Conservation (phyloP, 2,797 vertebrate genomes). For the Gobio occitaniae region DNA sequence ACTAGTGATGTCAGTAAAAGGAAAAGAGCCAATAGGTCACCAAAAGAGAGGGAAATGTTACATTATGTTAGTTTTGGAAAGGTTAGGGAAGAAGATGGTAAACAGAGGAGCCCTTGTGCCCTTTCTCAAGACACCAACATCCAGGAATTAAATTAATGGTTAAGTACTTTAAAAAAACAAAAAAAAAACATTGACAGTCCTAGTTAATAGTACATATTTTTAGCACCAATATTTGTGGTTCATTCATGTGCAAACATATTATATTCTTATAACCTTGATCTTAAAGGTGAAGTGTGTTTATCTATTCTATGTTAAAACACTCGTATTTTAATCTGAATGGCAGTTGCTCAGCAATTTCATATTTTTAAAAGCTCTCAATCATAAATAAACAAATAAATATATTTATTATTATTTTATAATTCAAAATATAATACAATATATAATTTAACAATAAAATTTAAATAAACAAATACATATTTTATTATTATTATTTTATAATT, state of each 20-base stretch:
- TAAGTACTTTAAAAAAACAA: background rate
- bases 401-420: background rate
- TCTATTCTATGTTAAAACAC: background rate
- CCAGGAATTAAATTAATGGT: background rate
- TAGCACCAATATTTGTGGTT: background rate
- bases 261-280: background rate
- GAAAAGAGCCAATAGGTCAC: constrained; percentile 32
- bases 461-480: too few relatives aligned
- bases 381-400: too few relatives aligned
- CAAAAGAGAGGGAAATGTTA: background rate
- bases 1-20: constrained; percentile 41
- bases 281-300: background rate
- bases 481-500: too few relatives aligned
- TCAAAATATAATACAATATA: too few relatives aligned
- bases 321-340: background rate
- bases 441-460: too few relatives aligned
- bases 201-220: background rate
- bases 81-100: constrained; percentile 29
- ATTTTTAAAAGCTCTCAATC: background rate
- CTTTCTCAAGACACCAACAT: background rate
- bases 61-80: constrained; percentile 51
- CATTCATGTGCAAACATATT: background rate
- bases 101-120: constrained; percentile 2
- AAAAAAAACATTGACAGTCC: background rate
- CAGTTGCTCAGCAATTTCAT: background rate